phyloP scores from a whole-genome alignment of 2,797 vertebrate species.

The Setipinna tenuifilis region DNA sequence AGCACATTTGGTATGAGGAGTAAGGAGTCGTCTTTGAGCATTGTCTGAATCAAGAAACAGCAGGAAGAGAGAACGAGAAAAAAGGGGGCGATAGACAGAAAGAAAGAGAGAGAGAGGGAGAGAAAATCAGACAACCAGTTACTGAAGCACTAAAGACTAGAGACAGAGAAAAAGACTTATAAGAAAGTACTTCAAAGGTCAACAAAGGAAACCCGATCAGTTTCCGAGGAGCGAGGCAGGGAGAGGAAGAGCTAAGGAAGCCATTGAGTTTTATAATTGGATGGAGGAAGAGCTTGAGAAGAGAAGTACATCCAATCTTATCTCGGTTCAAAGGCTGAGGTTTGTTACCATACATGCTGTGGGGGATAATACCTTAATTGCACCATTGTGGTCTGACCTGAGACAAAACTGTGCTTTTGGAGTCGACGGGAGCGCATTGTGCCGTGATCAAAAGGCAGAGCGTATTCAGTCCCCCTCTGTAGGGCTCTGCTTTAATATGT shows the following conservation, averaged over 20 bases:
- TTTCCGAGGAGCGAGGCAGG: conserved; percentile 5
- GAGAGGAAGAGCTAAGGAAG: conserved; percentile 37
- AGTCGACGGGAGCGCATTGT: conserved; percentile 50
- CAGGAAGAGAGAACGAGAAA: conserved; percentile 6
- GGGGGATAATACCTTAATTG: conserved; percentile 39
- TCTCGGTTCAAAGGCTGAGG: conserved; percentile 38
- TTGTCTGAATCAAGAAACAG: conserved; percentile 71
- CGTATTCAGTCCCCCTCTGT: conserved; percentile 53
- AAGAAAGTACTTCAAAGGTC: conserved; percentile 41
- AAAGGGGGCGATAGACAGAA: conserved; percentile 20
- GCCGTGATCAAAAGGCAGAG: conserved; percentile 59
- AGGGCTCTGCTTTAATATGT: conserved; percentile 56
- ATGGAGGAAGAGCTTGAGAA: conserved; percentile 43
- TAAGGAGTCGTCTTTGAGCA: conserved; percentile 98
- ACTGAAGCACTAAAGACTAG: conserved; percentile 27
- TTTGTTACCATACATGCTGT: conserved; percentile 12
- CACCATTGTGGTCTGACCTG: conserved; percentile 39
- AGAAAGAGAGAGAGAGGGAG: neutral
- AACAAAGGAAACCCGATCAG: conserved; percentile 48
- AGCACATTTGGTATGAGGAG: conserved; percentile 97
- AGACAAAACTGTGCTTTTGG: conserved; percentile 44
- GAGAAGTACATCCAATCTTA: conserved; percentile 32
- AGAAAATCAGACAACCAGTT: conserved; percentile 16
- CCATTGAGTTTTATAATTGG: conserved; percentile 44
- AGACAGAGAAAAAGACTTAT: conserved; percentile 49